Evolutionary conservation across 2,888 invertebrate species (phyloP).

Genomic region (Malachius bipustulatus): DNA sequence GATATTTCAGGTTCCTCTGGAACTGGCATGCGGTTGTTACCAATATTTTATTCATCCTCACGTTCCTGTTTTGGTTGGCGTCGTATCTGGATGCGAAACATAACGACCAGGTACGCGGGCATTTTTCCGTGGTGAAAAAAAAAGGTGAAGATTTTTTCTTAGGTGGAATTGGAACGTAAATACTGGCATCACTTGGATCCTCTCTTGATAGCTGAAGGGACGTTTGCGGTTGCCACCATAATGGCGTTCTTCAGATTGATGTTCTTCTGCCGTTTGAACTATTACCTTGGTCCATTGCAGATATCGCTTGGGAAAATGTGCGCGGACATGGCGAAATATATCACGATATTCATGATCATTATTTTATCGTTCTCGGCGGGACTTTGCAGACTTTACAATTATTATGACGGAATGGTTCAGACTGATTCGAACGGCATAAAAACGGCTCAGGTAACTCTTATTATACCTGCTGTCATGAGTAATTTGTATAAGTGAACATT

Average conservation of each 20-base stretch:
- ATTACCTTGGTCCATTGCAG: slow-evolving; percentile 53
- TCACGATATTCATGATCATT: slow-evolving; percentile 48
- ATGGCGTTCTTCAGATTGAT: slow-evolving; percentile 53
- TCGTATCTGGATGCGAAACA: slow-evolving; percentile 41
- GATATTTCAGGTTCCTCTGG: slow-evolving; percentile 47
- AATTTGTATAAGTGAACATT: slow-evolving; percentile 15
- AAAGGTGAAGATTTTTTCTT: no score
- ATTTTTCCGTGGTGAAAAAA: slow-evolving; percentile 11
- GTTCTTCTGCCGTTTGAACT: slow-evolving; percentile 50
- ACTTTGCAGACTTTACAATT: slow-evolving; percentile 49
- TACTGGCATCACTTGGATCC: slow-evolving; percentile 55
- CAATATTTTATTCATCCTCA: slow-evolving; percentile 45
- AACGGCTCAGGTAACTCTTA: slow-evolving; percentile 36
- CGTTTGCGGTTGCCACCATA: slow-evolving; percentile 53
- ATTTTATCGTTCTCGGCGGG: slow-evolving; percentile 49
- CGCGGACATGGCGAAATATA: slow-evolving; percentile 50
- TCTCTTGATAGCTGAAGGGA: slow-evolving; percentile 51
- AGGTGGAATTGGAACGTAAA: slow-evolving; percentile 45
- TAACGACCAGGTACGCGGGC: slow-evolving; percentile 38
- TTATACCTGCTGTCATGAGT: background rate
- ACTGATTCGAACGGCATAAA: slow-evolving; percentile 45
- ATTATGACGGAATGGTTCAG: slow-evolving; percentile 52
- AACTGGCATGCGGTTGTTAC: slow-evolving; percentile 52
- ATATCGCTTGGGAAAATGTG: slow-evolving; percentile 57
- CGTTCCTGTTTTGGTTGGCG: slow-evolving; percentile 51